Evolutionary conservation across 2,888 invertebrate genomes (phyloP), one percentile per base, ranked within the genome.

Genomic region (Biston betularia): DNA sequence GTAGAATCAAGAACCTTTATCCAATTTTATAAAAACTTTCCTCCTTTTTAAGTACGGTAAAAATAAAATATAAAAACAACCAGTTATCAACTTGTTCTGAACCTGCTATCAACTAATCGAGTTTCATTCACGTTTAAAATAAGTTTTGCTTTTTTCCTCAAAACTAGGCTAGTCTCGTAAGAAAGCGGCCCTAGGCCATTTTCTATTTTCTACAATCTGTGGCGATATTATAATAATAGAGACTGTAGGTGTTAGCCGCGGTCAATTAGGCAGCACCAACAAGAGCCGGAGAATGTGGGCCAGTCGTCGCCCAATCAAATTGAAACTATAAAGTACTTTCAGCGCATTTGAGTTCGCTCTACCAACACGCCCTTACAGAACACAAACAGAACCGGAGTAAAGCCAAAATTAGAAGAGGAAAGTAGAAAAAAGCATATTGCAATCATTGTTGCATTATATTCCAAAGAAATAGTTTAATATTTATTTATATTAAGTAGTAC

Each of bases 191-290:
- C 89, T 88, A 85, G 77, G 86, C 86, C 83, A 86, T 89, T 92
- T 90, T 90, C 90, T 89, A 89, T 91, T 90, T 91, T 89, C 85
- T 88, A 84, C 86, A 90, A 91, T 89, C 87, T 88, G 81, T 79
- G 83, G 83, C 82, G 82, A 84, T 87, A 89, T 89, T 87, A 87
- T 89, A 87, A 90, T 90, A 89, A 89, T 87, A 85, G 83, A 83
- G 77, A 76, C 80, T 78, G 80, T 80, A 84, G 85, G 83, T 84
- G 83, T 79, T 74, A 78, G 82, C 84, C 78, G 79, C 78, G 84
- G 84, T 89, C 87, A 90, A 90, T 90, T 91, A 91, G 85, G 82
- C 80, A 77, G 75, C 77, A 78, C 77, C 67, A 83, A 81, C 66
- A 82, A 81, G 79, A 75, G 76, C 75, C 48, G 70, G 69, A 74